Conservation (phyloP, 2,888 invertebrate species). For the Pediacus dermestoides region DNA sequence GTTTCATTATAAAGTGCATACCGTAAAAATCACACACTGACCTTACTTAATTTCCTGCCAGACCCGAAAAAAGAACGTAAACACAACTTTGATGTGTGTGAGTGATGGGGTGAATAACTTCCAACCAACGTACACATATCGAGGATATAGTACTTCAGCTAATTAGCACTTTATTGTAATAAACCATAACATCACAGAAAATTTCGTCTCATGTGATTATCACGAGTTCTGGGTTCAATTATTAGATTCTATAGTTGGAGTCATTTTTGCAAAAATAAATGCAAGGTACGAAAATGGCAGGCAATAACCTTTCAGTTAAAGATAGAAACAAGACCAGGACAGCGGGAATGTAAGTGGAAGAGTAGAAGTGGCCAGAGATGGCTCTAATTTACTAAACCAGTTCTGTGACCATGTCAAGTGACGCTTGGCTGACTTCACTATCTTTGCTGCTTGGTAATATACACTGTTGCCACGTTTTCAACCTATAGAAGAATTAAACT, state of each 20-base stretch:
- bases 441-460: conserved; percentile 25
- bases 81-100: no score
- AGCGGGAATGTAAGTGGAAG: conserved; percentile 37
- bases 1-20: conserved; percentile 11
- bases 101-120: no score
- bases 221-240: no score
- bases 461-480: conserved; percentile 9
- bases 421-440: conserved; percentile 43
- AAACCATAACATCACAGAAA: no score
- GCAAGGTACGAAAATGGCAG: conserved; percentile 17
- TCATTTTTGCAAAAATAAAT: no score
- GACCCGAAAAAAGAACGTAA: no score
- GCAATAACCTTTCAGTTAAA: conserved; percentile 25
- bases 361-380: conserved; percentile 41
- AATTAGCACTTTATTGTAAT: no score
- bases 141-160: no score
- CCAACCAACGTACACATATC: no score
- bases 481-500: neutral
- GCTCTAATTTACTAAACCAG: conserved; percentile 50
- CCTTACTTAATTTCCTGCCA: conserved; percentile 16
- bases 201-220: no score
- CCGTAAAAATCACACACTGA: conserved; percentile 18
- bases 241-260: no score
- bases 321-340: conserved; percentile 47
- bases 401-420: conserved; percentile 49